Percentiles rank a stretch among this genome's conserved stretches.
Conservation (phyloP, 2,113 vertebrate species). For the Sander lucioperca region DNA sequence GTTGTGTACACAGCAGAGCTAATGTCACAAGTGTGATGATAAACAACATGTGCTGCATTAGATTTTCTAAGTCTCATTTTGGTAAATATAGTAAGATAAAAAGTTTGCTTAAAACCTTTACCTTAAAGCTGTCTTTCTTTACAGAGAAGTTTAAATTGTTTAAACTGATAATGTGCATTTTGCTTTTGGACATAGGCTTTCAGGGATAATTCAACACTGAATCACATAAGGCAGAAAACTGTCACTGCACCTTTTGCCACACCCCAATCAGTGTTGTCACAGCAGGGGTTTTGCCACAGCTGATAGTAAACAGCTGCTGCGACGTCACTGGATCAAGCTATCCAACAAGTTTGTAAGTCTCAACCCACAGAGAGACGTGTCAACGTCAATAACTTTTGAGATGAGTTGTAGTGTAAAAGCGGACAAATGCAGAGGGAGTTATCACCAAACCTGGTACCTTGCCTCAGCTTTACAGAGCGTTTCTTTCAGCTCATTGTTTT, state of each 20-base stretch:
- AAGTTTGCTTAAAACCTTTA: background rate
- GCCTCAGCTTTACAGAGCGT: background rate
- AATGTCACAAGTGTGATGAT: background rate
- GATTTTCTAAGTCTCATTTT: background rate
- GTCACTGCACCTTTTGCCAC: background rate
- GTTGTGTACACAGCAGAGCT: background rate
- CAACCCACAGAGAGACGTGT: background rate
- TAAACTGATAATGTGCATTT: background rate
- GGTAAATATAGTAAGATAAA: background rate
- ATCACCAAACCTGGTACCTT: background rate
- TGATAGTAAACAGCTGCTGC: slow-evolving; percentile 30
- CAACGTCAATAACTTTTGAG: no score
- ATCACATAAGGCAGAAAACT: slow-evolving; percentile 1
- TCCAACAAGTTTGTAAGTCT: background rate
- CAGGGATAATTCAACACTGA: background rate
- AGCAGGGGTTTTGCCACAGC: slow-evolving; percentile 4
- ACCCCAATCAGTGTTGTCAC: background rate
- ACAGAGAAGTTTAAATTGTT: background rate
- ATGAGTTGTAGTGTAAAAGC: no score
- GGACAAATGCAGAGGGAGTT: background rate
- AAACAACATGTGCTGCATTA: background rate
- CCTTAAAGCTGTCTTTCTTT: background rate
- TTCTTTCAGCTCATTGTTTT: slow-evolving; percentile 3
- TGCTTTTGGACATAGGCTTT: background rate
- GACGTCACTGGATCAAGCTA: background rate